Evolutionary conservation across 2,113 vertebrate species (phyloP).

Genomic region (Pseudopipra pipra): DNA sequence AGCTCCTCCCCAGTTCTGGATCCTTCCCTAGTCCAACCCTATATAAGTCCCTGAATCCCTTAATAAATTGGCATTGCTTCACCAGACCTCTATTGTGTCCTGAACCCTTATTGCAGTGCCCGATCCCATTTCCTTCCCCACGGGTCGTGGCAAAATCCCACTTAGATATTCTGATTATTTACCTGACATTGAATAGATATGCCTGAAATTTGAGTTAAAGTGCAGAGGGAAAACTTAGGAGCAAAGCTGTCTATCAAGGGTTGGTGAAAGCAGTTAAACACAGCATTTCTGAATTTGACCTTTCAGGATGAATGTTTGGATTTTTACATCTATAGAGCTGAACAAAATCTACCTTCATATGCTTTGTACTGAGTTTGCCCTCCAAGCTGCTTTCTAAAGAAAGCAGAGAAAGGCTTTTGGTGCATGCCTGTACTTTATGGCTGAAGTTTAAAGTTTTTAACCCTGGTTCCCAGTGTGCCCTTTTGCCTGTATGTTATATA

Average conservation of each 20-base stretch:
- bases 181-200: background rate
- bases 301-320: background rate
- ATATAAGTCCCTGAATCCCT: too few species aligned
- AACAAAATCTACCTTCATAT: background rate
- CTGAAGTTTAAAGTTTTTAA: background rate
- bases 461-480: fast-evolving
- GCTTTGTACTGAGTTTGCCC: background rate
- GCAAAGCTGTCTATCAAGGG: background rate
- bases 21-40: too few species aligned
- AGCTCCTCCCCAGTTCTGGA: too few species aligned
- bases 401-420: background rate
- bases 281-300: background rate
- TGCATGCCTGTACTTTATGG: background rate
- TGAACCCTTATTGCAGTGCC: too few species aligned
- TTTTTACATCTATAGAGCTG: background rate
- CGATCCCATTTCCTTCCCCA: too few species aligned
- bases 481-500: background rate
- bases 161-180: background rate
- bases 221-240: background rate
- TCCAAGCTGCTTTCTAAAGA: background rate
- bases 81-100: too few species aligned
- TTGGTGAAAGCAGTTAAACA: background rate
- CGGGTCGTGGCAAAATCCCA: too few species aligned
- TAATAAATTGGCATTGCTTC: too few species aligned
- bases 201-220: background rate